A percentile compares a stretch with the other conserved stretches of the same genome.
Conservation (phyloP, 2,888 invertebrate genomes). For the Sminthurinus aureus region DNA sequence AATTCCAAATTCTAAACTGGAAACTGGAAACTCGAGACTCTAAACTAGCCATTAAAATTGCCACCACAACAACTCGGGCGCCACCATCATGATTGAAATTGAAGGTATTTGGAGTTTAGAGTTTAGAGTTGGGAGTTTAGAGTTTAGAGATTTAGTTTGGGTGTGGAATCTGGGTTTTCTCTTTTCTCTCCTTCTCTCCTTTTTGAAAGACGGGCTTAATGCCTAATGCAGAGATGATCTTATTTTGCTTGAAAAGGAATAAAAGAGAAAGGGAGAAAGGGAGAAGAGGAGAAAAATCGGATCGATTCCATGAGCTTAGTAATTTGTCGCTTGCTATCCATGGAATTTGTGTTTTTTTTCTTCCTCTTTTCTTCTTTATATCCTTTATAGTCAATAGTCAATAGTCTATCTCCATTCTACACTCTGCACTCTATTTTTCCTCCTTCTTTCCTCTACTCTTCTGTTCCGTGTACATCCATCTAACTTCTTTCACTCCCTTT, state of each 20-base stretch:
- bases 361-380: constrained; percentile 2
- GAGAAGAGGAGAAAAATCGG: constrained; percentile 10
- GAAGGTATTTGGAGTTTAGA: background rate
- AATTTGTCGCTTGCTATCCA: constrained; percentile 36
- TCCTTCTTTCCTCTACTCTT: background rate
- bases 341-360: constrained; percentile 34
- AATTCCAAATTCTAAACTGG: no score
- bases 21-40: no score
- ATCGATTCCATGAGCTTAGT: constrained; percentile 32
- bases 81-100: background rate
- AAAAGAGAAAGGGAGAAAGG: background rate
- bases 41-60: no score
- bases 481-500: no score
- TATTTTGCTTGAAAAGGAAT: constrained; percentile 4
- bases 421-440: background rate
- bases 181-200: no score
- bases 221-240: constrained; percentile 18
- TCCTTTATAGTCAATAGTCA: background rate
- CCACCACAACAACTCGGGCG: background rate
- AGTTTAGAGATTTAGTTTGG: background rate
- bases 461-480: background rate
- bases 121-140: background rate
- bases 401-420: background rate
- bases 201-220: constrained; percentile 2
- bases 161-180: constrained; percentile 15